phyloP scores from a whole-genome alignment of 2,888 invertebrate genomes.

The Coelogynopora nodosa region DNA sequence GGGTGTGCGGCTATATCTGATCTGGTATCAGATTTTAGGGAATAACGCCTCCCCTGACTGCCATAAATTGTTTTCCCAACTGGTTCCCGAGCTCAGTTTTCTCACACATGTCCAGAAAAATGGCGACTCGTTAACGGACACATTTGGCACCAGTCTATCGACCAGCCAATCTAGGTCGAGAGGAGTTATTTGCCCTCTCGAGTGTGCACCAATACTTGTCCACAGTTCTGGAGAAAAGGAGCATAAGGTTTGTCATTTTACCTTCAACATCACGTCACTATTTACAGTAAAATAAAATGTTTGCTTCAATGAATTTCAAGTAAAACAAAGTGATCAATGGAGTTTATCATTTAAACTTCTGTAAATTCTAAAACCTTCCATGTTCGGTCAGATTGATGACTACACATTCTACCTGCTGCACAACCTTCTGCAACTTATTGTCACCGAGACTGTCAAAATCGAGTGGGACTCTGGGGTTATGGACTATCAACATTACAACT shows the following conservation, averaged over 20 bases:
- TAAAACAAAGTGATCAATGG: no score
- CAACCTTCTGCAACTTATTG: background rate
- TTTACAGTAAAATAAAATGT: no score
- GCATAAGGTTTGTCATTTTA: no score
- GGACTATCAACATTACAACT: background rate
- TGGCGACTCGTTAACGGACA: background rate
- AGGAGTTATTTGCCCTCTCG: background rate
- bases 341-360: no score
- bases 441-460: slow-evolving; percentile 5
- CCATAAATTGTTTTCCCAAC: slow-evolving; percentile 81
- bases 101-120: background rate
- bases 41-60: slow-evolving; percentile 84
- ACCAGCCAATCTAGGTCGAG: background rate
- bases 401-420: slow-evolving; percentile 1
- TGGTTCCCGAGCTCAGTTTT: slow-evolving; percentile 68
- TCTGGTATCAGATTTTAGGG: slow-evolving; percentile 90
- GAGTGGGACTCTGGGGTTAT: background rate
- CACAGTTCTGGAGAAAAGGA: background rate
- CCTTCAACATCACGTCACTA: no score
- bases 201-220: background rate
- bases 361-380: background rate
- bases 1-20: slow-evolving; percentile 73
- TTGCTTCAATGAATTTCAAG: no score
- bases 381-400: background rate
- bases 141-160: background rate